These are phyloP conservation scores for Pyrocephalus nanus DNA, from an alignment of 2,797 vertebrate species.

Conservation along the genomic window DNA sequence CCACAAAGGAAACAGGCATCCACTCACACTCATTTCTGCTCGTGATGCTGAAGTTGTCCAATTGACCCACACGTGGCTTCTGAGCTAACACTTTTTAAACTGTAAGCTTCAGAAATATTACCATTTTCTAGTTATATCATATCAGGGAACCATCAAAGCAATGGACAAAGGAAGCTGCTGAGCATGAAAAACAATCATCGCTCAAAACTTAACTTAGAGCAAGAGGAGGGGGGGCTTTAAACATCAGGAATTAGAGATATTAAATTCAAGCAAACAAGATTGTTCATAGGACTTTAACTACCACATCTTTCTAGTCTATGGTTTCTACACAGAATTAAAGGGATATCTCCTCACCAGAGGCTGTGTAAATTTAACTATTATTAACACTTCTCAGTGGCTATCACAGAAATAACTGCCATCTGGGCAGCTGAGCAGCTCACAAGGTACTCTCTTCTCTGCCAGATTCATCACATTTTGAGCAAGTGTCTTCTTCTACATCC, in stretches of 20 bases:
- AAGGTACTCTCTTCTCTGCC: background rate
- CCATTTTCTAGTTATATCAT: background rate
- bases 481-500: background rate
- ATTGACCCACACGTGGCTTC: background rate
- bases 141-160: background rate
- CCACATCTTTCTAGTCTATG: background rate
- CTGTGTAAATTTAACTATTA: background rate
- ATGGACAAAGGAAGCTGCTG: background rate
- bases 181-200: background rate
- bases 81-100: background rate
- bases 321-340: background rate
- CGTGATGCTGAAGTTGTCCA: background rate
- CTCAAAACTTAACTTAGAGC: background rate
- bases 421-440: background rate
- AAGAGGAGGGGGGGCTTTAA: background rate
- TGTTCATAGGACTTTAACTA: background rate
- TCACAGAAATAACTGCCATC: background rate
- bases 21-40: background rate
- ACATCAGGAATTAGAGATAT: background rate
- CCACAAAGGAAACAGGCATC: background rate
- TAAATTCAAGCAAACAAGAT: background rate
- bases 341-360: background rate
- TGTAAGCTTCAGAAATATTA: background rate
- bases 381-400: background rate
- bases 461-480: background rate